These are phyloP conservation scores for Sussaba pulchella DNA, from an alignment of 2,888 invertebrate species.

Conservation along the genomic window DNA sequence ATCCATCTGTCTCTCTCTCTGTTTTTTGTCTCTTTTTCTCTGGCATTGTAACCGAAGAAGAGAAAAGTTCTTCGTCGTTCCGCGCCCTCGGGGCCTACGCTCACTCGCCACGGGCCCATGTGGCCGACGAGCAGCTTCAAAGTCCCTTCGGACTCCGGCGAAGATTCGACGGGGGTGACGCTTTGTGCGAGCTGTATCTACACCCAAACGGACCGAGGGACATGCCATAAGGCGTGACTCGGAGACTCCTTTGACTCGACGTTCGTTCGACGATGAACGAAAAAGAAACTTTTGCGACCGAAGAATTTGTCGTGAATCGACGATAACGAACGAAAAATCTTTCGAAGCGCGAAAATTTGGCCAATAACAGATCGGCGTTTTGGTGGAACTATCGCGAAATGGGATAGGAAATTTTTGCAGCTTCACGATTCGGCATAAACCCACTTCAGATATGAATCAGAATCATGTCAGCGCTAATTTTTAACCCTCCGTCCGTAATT, in stretches of 20 bases:
- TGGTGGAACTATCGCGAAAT: no score
- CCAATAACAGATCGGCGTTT: no score
- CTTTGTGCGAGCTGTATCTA: constrained; percentile 13
- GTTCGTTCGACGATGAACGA: not conserved
- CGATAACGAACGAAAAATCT: no score
- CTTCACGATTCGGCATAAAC: no score
- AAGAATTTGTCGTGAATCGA: no score
- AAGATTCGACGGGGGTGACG: constrained; percentile 5
- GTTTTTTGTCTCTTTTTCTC: constrained; percentile 16
- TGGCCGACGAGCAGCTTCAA: constrained; percentile 47
- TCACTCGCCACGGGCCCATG: constrained; percentile 45
- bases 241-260: constrained; percentile 12
- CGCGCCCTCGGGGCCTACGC: constrained; percentile 32
- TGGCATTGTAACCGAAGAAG: constrained; percentile 67
- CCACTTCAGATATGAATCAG: no score
- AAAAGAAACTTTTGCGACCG: no score
- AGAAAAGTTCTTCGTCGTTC: constrained; percentile 57
- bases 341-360: no score
- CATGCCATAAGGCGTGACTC: constrained; percentile 37
- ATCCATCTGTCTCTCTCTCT: constrained; percentile 15
- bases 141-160: constrained; percentile 25
- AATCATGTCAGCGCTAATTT: no score
- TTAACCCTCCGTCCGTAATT: no score
- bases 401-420: no score
- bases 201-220: constrained; percentile 18